Base-by-base conservation (phyloP, 2,797 vertebrate species). In the Etheostoma nigrum region DNA sequence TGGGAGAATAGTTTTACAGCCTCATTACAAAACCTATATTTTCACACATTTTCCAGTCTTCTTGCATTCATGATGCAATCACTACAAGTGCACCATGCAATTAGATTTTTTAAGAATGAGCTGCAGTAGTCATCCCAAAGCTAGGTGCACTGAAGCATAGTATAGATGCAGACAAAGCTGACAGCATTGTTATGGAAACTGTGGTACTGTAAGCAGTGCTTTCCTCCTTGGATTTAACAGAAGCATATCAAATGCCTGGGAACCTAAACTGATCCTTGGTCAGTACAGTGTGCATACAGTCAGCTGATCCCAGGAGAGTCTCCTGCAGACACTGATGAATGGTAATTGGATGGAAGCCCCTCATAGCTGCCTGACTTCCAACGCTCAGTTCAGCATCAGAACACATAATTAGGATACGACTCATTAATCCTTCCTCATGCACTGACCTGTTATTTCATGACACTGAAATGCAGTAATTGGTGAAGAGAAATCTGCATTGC, bases 331-430 rank as follows among this genome's bases (percentile, higher is more conserved):
- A 90, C 87, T 91, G 92, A 93, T 90, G 86, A 91, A 92, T 91
- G 88, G 92, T 93, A 93, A 92, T 93, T 93, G 92, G 90, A 88
- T 82, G 80, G 90, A 88, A 86, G 82, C 53, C 83, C 76, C 81
- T 84, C 81, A 84, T 68, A 79, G 82, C 79, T 40, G 65, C 81
- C 58, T 25, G 74, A 89, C 83, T 88, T 84, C n/a, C 81, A 79
- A 70, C 30, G 16, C 76, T 85, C 57, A 75, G 69, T 72, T 86
- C 65, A 36, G 77, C 66, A 83, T 91, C 88, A 86, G 73, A 86
- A 82, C 40, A 40, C 83, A 83, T 89, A 91, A 92, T 94, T 91
- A 88, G 86, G 85, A 86, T 49, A 88, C 74, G 76, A 88, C 45
- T 69, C 90, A 86, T 86, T 88, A 87, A 89, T 90, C 86, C 88